A percentile compares a stretch with the other conserved stretches of the same genome.
Conservation (phyloP, 2,113 vertebrate species). For the Lontra canadensis region DNA sequence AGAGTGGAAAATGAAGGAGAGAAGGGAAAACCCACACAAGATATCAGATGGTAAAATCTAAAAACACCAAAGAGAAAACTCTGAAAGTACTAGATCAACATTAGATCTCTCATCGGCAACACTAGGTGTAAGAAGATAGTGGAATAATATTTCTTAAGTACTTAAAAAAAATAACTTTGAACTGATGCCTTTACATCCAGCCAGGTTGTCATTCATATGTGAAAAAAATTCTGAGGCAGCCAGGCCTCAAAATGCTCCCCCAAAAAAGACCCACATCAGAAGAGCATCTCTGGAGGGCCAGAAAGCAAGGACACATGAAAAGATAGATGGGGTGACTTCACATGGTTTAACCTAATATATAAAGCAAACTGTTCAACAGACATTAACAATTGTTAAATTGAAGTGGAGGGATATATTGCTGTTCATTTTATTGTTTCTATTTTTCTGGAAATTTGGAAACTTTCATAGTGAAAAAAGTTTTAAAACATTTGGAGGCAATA, state of each 20-base stretch:
- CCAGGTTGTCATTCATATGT: neutral
- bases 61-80: neutral
- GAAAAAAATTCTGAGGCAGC: neutral
- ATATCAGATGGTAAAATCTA: neutral
- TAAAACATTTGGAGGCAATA: neutral
- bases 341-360: neutral
- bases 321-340: neutral
- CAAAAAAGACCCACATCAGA: neutral
- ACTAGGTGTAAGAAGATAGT: neutral
- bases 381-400: neutral
- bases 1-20: neutral
- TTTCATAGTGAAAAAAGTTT: neutral
- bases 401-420: neutral
- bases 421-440: neutral
- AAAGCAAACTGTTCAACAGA: neutral
- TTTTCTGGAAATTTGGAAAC: neutral
- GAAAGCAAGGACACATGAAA: neutral
- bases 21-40: neutral
- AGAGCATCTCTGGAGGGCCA: neutral
- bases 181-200: neutral
- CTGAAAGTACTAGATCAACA: neutral
- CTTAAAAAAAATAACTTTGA: neutral
- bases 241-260: neutral
- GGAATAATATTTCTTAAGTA: neutral
- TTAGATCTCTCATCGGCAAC: neutral